Conservation (phyloP, 1,140 invertebrate species). For the Brachionus paranguensis region DNA sequence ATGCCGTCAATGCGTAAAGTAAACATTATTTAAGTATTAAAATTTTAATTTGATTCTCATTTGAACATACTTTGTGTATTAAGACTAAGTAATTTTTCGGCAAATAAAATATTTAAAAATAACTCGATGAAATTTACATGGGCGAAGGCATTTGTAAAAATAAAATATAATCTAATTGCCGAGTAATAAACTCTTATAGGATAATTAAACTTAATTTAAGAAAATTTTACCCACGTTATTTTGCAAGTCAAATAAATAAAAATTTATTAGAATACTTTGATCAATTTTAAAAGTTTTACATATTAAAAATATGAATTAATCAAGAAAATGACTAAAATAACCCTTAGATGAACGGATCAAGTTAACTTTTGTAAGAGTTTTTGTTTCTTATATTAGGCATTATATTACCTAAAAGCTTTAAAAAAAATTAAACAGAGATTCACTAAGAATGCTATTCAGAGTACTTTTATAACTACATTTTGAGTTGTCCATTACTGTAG, state of each 20-base stretch:
- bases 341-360: too few species aligned
- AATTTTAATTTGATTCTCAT: neutral
- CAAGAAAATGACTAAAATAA: too few species aligned
- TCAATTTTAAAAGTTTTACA: too few species aligned
- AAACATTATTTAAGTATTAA: neutral
- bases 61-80: neutral
- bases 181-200: neutral
- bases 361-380: too few species aligned
- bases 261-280: neutral
- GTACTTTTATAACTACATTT: too few species aligned
- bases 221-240: neutral
- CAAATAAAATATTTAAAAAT: neutral
- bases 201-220: neutral
- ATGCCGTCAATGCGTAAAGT: constrained; percentile 7
- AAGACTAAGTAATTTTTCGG: neutral
- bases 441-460: too few species aligned
- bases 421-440: too few species aligned
- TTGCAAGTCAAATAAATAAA: neutral
- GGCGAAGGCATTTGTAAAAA: neutral
- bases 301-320: too few species aligned
- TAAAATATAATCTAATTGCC: neutral
- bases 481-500: too few species aligned
- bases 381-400: too few species aligned
- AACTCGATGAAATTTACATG: neutral
- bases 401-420: too few species aligned